These are phyloP conservation scores for Zosterops borbonicus DNA, from an alignment of 2,113 vertebrate genomes.

Conservation along the genomic window DNA sequence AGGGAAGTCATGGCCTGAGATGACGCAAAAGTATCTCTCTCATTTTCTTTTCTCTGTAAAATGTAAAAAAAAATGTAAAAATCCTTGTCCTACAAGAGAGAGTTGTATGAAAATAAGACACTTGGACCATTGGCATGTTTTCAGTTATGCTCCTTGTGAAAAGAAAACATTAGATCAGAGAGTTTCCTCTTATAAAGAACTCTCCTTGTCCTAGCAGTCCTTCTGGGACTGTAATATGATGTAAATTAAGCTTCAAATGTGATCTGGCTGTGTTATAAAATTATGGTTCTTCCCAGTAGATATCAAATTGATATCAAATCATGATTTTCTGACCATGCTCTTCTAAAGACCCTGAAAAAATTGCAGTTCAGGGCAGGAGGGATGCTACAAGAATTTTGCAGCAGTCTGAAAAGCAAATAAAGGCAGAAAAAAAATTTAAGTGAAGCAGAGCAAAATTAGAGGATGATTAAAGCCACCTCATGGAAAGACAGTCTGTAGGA, in stretches of 20 bases:
- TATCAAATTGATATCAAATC: background rate
- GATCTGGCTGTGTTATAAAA: background rate
- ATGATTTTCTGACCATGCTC: background rate
- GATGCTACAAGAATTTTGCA: background rate
- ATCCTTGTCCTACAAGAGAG: background rate
- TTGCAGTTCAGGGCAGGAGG: background rate
- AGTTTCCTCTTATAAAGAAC: background rate
- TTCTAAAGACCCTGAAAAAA: background rate
- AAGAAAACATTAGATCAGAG: background rate
- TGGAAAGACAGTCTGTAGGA: background rate
- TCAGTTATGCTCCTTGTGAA: fast-evolving
- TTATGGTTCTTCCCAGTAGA: background rate
- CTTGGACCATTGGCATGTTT: background rate
- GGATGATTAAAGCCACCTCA: background rate
- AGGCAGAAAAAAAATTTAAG: background rate
- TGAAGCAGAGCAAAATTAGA: background rate
- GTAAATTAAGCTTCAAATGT: background rate
- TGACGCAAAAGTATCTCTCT: background rate
- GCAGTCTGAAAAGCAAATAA: background rate
- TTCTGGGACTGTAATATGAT: background rate
- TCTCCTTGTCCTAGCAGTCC: background rate
- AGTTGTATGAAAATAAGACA: background rate
- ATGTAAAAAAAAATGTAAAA: background rate
- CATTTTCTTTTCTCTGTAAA: background rate
- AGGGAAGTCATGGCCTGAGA: background rate